Base-by-base conservation (phyloP, 2,888 invertebrate genomes). In the Drosophila sordidapex region DNA sequence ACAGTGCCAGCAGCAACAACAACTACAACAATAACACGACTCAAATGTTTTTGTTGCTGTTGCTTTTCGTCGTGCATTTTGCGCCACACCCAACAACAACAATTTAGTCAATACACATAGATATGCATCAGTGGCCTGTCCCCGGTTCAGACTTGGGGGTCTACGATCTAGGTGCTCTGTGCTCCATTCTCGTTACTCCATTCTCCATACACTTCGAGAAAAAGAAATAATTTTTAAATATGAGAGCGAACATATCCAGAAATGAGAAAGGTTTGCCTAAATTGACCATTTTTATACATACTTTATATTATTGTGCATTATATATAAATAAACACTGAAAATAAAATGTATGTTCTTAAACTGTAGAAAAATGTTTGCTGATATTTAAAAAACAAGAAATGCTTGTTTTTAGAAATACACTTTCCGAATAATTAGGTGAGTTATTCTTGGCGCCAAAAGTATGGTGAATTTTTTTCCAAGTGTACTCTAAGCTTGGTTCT, bases 21-120 rank as follows among this genome's bases (percentile, higher is more conserved):
- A 70, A 53, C 49, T 35, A 27, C 25, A 61, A 48, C 58, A 61
- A 53, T 49, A 65, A 35, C 75, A 72, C 76, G 70, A 75, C 36
- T 48, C n/a, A 11, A 25, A 56, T 46, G 46, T 46, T 46, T 27
- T 36, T 35, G 58, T n/a, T 58, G 52, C 52, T 70, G 79, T 72
- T 65, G 64, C 65, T 40, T 79, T 82, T 81, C 70, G 86, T 82
- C 86, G 81, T 82, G 86, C 81, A 80, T 76, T 82, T 84, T 83
- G 70, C 58, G 77, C 86, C 81, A 85, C 81, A 82, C 81, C 65
- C 79, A 74, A 51, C 61, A 38, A 46, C 59, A 70, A 82, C 89
- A 87, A 82, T 84, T 84, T 84, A 87, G 89, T 89, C 79, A 86
- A 87, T 82, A 83, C 76, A 74, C 64, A 73, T 51, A 73, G 75